Base-by-base conservation (phyloP, 2,888 invertebrate genomes). In the Scaptomyza polygonia region DNA sequence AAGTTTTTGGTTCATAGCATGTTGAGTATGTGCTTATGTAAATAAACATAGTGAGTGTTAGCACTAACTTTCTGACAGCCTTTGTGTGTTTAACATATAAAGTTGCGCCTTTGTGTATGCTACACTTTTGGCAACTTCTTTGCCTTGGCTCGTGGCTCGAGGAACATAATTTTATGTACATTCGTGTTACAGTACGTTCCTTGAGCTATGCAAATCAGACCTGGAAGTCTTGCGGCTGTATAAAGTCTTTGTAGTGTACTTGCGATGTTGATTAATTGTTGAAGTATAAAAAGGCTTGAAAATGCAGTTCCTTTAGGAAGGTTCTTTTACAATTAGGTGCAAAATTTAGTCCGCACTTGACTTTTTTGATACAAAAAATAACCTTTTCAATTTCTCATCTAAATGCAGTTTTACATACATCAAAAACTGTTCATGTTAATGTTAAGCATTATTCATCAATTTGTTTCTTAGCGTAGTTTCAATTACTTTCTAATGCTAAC, bases 91-190 rank as follows among this genome's bases (percentile, higher is more conserved):
- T 16, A 30, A 27, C 44, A 59, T 21, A 51, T 32, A 66, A 74
- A 47, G 56, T 57, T 61, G 32, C 54, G 51, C 67, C 63, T 58
- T 72, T 61, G 47, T 49, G 63, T 56, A 45, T 63, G 53, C 66
- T 18, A 65, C 36, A 52, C n/a, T 47, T 55, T 42, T 42, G 34
- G 2, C 45, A 42, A 5, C 52, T 51, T 27, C 53, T 39, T 7
- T 14, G 30, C 8, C 27, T 34, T 43, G 30, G 16, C 29, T 51
- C 12, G n/a, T 42, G 44, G n/a, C 40, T 18, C 0, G 34, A 9
- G 47, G 5, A 53, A 47, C 29, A 34, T 44, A 45, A 65, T n/a
- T n/a, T n/a, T n/a, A n/a, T n/a, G n/a, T 45, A 44, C 8, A 30
- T 29, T 21, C 11, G 45, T 30, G 56, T 34, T 34, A 57, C 21